Conservation (phyloP, 2,113 vertebrate genomes). For the Rhinoptilus africanus region DNA sequence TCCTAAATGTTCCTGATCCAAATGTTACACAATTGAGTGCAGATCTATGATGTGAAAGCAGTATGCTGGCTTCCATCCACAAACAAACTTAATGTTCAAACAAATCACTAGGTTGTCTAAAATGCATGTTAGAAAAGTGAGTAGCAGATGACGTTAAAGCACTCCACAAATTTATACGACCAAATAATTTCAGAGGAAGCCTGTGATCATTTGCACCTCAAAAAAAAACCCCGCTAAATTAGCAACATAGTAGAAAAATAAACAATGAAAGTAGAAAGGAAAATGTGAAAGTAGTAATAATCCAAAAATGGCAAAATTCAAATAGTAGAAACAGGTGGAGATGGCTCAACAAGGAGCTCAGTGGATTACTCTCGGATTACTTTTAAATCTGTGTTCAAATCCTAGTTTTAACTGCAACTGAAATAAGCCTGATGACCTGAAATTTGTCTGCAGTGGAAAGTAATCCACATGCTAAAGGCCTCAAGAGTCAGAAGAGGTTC, state of each 20-base stretch:
- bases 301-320: slow-evolving; percentile 25
- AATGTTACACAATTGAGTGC: background rate
- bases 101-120: slow-evolving; percentile 36
- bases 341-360: slow-evolving; percentile 17
- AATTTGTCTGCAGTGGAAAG: background rate
- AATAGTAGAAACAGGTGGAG: slow-evolving; percentile 17
- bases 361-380: slow-evolving; percentile 16
- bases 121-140: background rate
- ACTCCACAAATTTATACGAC: background rate
- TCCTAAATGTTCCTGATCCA: slow-evolving; percentile 30
- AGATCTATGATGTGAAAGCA: slow-evolving; percentile 23
- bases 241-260: background rate
- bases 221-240: background rate
- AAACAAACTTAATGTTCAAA: slow-evolving; percentile 42
- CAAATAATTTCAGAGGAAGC: slow-evolving; percentile 35
- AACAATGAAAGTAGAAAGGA: background rate
- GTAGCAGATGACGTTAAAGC: slow-evolving; percentile 6
- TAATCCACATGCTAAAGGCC: background rate
- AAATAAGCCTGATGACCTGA: slow-evolving; percentile 4
- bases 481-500: background rate
- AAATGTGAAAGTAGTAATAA: background rate
- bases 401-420: background rate
- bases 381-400: slow-evolving; percentile 49
- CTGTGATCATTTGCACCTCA: background rate
- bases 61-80: slow-evolving; percentile 18